Evolutionary conservation across 2,797 vertebrate genomes (phyloP).

Genomic region (Tympanoctomys barrerae): DNA sequence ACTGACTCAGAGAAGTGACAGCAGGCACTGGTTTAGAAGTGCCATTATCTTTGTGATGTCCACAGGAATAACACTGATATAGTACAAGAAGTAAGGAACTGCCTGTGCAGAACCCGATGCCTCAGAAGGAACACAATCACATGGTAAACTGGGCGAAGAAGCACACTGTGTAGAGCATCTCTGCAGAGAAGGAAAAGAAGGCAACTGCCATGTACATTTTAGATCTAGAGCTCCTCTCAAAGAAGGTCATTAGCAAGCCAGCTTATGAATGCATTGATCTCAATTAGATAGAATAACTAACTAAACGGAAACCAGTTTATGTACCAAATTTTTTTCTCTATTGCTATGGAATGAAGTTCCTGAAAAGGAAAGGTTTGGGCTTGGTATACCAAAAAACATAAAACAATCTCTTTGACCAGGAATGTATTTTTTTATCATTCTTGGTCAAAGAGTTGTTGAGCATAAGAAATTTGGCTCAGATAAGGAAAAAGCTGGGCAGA

Average conservation of each 20-base stretch:
- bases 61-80: constrained; percentile 92
- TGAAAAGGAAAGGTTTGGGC: constrained; percentile 7
- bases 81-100: constrained; percentile 93
- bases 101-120: constrained; percentile 90
- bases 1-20: constrained; percentile 93
- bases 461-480: constrained; percentile 11
- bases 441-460: neutral
- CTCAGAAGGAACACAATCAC: constrained; percentile 92
- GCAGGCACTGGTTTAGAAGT: constrained; percentile 92
- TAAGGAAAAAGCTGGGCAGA: neutral
- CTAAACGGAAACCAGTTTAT: constrained; percentile 65
- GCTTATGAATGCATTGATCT: neutral
- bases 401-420: constrained; percentile 37
- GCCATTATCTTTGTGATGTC: constrained; percentile 90
- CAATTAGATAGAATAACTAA: constrained; percentile 16
- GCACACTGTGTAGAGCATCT: constrained; percentile 92
- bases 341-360: neutral
- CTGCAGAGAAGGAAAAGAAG: constrained; percentile 94
- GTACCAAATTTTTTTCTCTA: constrained; percentile 73
- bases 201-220: constrained; percentile 93
- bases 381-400: constrained; percentile 42
- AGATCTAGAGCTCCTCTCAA: constrained; percentile 92
- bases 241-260: constrained; percentile 80
- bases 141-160: constrained; percentile 95
- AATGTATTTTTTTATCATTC: constrained; percentile 36